A percentile compares a stretch with the other conserved stretches of the same genome.
Evolutionary conservation across 2,888 invertebrate species (phyloP).

Genomic region (Zaprionus obscuricornis): DNA sequence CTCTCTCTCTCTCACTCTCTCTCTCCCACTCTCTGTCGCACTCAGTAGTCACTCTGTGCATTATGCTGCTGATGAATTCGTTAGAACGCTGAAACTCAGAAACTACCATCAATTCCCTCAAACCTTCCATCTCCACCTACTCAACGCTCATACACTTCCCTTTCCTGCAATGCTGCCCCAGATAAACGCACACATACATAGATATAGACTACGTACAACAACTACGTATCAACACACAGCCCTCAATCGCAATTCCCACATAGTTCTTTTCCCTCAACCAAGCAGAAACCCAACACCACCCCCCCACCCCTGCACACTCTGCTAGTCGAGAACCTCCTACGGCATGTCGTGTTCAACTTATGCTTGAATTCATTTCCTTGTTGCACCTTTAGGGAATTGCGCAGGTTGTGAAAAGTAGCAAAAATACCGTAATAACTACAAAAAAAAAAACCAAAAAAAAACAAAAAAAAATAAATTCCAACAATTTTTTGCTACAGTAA

Average conservation of each 20-base stretch:
- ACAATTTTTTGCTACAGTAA: slow-evolving; percentile 12
- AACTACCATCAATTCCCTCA: slow-evolving; percentile 25
- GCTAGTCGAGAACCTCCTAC: not conserved
- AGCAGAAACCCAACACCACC: not conserved
- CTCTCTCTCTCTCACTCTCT: too few relatives aligned
- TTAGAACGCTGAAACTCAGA: slow-evolving; percentile 37
- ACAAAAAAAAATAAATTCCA: slow-evolving; percentile 35
- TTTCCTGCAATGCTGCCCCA: too few relatives aligned
- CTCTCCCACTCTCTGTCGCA: not conserved
- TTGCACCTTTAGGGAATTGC: slow-evolving; percentile 61
- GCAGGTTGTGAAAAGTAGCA: slow-evolving; percentile 40
- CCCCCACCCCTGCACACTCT: not conserved
- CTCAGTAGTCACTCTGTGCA: slow-evolving; percentile 15
- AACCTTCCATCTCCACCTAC: not conserved
- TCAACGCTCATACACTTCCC: too few relatives aligned
- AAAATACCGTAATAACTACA: slow-evolving; percentile 36
- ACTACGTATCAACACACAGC: not conserved
- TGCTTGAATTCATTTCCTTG: slow-evolving; percentile 45
- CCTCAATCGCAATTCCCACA: not conserved
- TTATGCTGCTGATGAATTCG: slow-evolving; percentile 59
- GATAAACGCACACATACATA: slow-evolving; percentile 8
- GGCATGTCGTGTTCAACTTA: too few relatives aligned
- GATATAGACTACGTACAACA: not conserved
- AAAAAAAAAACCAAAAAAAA: too few relatives aligned
- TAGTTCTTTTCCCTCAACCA: slow-evolving; percentile 7